Evolutionary conservation across 30 jellyfish, hydroid and myxozoan genomes (phyloP), one percentile per base, ranked within the genome.

Genomic region (Aurelia sp.): DNA sequence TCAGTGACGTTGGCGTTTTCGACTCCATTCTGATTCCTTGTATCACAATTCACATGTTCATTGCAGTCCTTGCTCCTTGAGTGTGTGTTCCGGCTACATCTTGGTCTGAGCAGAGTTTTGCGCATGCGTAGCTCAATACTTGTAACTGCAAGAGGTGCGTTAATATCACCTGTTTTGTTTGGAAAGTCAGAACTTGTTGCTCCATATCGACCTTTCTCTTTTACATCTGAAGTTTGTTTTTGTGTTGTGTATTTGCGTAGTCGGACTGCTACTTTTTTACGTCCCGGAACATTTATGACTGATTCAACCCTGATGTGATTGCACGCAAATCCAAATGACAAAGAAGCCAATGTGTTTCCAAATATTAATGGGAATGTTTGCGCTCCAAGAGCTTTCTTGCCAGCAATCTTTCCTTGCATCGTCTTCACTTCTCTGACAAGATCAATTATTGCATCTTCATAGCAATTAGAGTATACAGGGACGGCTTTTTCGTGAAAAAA

Each of bases 361-460:
- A 50, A 52, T 16, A 83, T 73, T 0, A 83, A 52, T 0, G 92
- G 92, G 52, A 83, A 83, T 27, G 92, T 40, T 35, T 72, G 86
- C 0, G 74, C 65, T 47, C 27, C 27, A n/a, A 38, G 13, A 10
- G 20, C 53, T 13, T 19, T 67, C 15, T 53, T 67, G n/a, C 81
- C 78, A 13, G 20, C 15, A 19, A 18, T 20, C 16, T 52, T 55
- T 24, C 41, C 86, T 83, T 83, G 92, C 27, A 83, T 71, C 21
- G 30, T 58, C 33, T 71, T 83, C 31, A 83, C 50, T 60, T 70
- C 83, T 50, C 76, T 74, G 11, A 83, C 77, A 24, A 83, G 73
- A 40, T 83, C 92, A 40, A 83, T 15, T 6, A 64, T 74, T 22
- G 92, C 92, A 70, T 70, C 60, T 55, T 83, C 92, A 40, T 27